A percentile compares a stretch with the other conserved stretches of the same genome.
phyloP scores from a whole-genome alignment of 2,888 invertebrate species.

The Coelinius sp. region DNA sequence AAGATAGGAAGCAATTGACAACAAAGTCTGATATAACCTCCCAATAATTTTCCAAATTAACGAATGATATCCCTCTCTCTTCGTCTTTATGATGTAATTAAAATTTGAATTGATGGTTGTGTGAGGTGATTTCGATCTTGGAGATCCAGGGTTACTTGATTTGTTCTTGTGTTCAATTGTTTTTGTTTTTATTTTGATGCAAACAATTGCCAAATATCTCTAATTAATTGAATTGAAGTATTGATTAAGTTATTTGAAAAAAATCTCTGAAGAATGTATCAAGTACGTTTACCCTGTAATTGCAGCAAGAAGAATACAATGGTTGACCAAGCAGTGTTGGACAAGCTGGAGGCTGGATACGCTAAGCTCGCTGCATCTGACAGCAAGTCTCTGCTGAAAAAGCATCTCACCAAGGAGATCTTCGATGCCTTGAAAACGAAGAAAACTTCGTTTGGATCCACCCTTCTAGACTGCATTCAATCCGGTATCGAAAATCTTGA shows the following conservation, averaged over 20 bases:
- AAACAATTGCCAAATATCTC: background rate
- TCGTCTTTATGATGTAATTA: no score
- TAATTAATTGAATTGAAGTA: background rate
- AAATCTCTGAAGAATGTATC: background rate
- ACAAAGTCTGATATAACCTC: no score
- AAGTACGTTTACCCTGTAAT: conserved; percentile 51
- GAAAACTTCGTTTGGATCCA: conserved; percentile 94
- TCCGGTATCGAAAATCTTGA: conserved; percentile 97
- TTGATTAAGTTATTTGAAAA: background rate
- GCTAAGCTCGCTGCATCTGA: conserved; percentile 89
- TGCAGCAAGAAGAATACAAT: conserved; percentile 81
- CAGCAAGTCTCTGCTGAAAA: conserved; percentile 97
- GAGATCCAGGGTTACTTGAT: background rate
- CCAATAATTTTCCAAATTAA: no score
- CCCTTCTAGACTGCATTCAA: conserved; percentile 93
- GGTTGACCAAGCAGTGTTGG: conserved; percentile 92
- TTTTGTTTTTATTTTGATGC: background rate
- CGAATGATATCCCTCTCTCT: no score
- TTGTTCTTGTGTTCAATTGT: background rate
- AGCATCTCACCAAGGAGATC: conserved; percentile 91
- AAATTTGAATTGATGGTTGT: no score
- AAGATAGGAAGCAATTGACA: no score
- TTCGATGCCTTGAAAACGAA: conserved; percentile 93
- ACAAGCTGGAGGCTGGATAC: conserved; percentile 93
- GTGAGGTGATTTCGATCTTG: no score